Conservation (phyloP, 1,140 invertebrate species). For the Aphis craccivora region DNA sequence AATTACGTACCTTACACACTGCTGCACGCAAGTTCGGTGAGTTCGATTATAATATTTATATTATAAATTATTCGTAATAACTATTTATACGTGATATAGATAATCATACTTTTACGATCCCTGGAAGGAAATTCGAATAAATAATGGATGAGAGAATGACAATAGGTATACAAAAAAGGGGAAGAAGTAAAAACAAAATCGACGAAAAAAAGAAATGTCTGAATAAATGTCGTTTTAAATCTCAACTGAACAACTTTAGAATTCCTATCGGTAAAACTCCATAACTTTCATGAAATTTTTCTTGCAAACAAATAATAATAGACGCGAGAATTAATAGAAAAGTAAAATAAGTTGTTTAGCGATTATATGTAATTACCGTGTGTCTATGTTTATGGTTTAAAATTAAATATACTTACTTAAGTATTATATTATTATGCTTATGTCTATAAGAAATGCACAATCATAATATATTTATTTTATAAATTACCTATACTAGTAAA, state of each 20-base stretch:
- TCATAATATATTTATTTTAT: too few species aligned
- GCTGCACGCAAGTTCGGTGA: not conserved
- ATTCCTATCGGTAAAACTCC: not conserved
- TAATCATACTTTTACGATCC: conserved; percentile 18
- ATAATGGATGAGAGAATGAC: conserved; percentile 35
- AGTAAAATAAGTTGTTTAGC: not conserved
- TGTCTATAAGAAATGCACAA: too few species aligned
- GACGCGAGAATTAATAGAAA: not conserved
- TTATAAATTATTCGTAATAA: not conserved
- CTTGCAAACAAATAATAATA: not conserved
- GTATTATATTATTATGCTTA: too few species aligned
- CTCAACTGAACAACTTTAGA: not conserved
- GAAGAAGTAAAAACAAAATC: not conserved
- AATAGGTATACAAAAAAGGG: not conserved
- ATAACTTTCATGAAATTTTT: not conserved
- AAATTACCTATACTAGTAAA: too few species aligned
- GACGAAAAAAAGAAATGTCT: not conserved
- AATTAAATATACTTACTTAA: not conserved
- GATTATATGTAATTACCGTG: not conserved
- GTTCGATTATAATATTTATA: not conserved
- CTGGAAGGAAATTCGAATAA: conserved; percentile 17
- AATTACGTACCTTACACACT: not conserved
- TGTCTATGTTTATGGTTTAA: not conserved
- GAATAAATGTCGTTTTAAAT: not conserved
- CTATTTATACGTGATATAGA: conserved; percentile 36